Evolutionary conservation across 2,888 invertebrate species (phyloP).

Genomic region (Limnephilus rhombicus): DNA sequence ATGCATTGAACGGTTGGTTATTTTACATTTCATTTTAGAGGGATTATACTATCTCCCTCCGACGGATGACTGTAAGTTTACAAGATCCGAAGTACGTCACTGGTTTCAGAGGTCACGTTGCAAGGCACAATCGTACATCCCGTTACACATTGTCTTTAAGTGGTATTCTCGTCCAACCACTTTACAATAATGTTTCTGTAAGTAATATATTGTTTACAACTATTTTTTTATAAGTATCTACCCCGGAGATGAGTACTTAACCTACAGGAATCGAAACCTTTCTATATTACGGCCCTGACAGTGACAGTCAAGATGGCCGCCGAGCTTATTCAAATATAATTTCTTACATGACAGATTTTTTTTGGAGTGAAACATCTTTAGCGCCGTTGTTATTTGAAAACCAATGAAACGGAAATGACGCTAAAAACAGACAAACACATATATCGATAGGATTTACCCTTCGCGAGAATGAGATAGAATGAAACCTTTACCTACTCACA

Average conservation of each 20-base stretch:
- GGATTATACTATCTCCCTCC: neutral
- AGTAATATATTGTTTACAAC: neutral
- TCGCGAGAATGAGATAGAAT: too few relatives aligned
- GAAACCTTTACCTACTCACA: too few relatives aligned
- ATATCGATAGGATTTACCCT: too few relatives aligned
- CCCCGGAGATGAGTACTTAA: too few relatives aligned
- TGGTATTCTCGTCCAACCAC: neutral
- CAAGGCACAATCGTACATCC: neutral
- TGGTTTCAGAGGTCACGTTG: neutral
- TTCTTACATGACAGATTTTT: neutral
- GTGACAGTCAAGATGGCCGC: neutral
- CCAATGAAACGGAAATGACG: too few relatives aligned
- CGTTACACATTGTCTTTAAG: neutral
- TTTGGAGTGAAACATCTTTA: too few relatives aligned
- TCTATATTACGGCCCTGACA: neutral
- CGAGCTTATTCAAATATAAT: neutral
- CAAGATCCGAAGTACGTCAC: neutral
- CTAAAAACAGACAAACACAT: too few relatives aligned
- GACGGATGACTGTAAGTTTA: neutral
- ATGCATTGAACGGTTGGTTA: neutral
- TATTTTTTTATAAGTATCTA: neutral
- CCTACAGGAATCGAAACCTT: too few relatives aligned
- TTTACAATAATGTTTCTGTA: constrained; percentile 1
- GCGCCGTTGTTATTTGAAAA: too few relatives aligned
- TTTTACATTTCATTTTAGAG: neutral